A percentile compares a stretch with the other conserved stretches of the same genome.
Evolutionary conservation across 2,113 vertebrate species (phyloP).

Genomic region (Poeciliopsis occidentalis): DNA sequence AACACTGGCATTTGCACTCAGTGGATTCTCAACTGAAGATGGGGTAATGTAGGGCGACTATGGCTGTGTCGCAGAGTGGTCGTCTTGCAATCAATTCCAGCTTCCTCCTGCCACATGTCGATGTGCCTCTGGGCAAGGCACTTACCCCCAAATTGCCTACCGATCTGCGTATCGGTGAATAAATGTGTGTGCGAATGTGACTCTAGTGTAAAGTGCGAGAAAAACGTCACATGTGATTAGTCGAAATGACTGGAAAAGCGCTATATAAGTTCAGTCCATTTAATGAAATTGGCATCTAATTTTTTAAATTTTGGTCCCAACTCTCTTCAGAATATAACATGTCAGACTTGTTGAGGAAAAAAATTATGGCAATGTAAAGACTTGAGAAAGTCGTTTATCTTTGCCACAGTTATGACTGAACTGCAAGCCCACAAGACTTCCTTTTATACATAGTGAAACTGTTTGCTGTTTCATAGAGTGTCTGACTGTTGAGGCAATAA

Average conservation of each 20-base stretch:
- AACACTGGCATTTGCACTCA: conserved; percentile 21
- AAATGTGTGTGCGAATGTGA: too few relatives aligned
- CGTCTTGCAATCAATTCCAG: too few relatives aligned
- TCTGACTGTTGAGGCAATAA: conserved; percentile 26
- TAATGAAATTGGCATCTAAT: conserved; percentile 11
- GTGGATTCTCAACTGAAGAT: conserved; percentile 5
- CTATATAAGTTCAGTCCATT: too few relatives aligned
- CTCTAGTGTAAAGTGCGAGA: too few relatives aligned
- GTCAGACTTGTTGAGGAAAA: conserved; percentile 31
- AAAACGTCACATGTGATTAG: too few relatives aligned
- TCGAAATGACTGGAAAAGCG: too few relatives aligned
- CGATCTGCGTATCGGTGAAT: too few relatives aligned
- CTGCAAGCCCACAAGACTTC: conserved; percentile 53
- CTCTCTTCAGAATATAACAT: conserved; percentile 13
- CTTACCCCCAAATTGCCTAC: too few relatives aligned
- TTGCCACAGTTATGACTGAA: conserved; percentile 33
- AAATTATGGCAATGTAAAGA: conserved; percentile 19
- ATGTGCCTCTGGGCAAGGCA: too few relatives aligned
- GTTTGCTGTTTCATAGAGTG: neutral
- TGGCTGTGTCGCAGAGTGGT: too few relatives aligned
- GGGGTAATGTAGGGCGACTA: neutral
- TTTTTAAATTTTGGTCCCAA: conserved; percentile 6
- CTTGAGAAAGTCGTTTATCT: conserved; percentile 15
- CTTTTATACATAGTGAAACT: conserved; percentile 64
- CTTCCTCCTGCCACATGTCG: too few relatives aligned